Evolutionary conservation across 2,113 vertebrate species (phyloP).

Genomic region (Hippoglossus stenolepis): DNA sequence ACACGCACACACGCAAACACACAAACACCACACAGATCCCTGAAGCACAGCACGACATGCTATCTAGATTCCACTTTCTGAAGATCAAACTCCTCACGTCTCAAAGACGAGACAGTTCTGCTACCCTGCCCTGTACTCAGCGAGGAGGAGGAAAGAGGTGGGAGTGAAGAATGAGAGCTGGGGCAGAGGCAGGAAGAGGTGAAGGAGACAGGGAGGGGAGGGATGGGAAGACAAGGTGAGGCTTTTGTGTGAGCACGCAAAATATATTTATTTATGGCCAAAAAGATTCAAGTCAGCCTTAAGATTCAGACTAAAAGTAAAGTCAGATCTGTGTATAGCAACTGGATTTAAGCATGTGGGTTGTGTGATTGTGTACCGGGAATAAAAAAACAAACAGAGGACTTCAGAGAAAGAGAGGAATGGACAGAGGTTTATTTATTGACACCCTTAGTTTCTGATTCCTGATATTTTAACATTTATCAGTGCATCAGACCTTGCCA

Average conservation of each 20-base stretch:
- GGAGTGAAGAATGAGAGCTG: conserved; percentile 50
- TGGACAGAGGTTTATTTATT: conserved; percentile 1
- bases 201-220: conserved; percentile 32
- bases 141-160: conserved; percentile 57
- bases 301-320: background rate
- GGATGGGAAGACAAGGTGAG: conserved; percentile 34
- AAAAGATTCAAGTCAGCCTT: conserved; percentile 7
- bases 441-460: background rate
- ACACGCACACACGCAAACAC: conserved; percentile 9
- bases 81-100: conserved; percentile 73
- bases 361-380: background rate
- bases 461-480: background rate
- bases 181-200: conserved; percentile 49
- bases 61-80: conserved; percentile 68
- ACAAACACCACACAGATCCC: conserved; percentile 45
- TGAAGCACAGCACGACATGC: conserved; percentile 66
- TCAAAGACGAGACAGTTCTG: conserved; percentile 73
- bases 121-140: conserved; percentile 58
- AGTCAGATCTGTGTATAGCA: background rate
- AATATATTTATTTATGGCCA: conserved; percentile 30
- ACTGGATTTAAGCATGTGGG: background rate
- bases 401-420: background rate
- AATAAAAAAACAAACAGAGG: no score
- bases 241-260: conserved; percentile 19
- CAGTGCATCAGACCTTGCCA: conserved; percentile 3